phyloP scores from a whole-genome alignment of 2,888 invertebrate genomes.

The Sphaerophoria taeniata region DNA sequence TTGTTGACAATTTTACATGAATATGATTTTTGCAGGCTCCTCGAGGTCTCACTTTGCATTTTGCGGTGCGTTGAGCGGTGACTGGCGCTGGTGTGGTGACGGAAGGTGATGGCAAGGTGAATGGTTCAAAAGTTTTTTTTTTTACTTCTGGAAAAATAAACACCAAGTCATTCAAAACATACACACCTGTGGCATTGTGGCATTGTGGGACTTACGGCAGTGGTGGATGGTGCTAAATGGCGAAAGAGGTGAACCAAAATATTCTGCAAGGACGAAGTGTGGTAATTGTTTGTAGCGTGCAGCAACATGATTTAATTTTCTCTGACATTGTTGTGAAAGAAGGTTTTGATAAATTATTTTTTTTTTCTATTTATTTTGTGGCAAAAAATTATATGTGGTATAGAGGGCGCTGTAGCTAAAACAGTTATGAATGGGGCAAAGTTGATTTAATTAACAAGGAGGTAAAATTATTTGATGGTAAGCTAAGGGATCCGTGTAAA shows the following conservation, averaged over 20 bases:
- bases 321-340: not conserved
- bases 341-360: not conserved
- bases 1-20: slow-evolving; percentile 48
- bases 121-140: slow-evolving; percentile 45
- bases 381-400: no score
- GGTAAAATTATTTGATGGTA: no score
- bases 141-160: slow-evolving; percentile 12
- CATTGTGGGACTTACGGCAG: not conserved
- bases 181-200: slow-evolving; percentile 51
- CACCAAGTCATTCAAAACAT: slow-evolving; percentile 54
- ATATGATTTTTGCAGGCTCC: slow-evolving; percentile 21
- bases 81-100: not conserved
- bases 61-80: slow-evolving; percentile 20
- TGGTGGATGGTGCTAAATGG: not conserved
- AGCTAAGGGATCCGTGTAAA: no score
- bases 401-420: no score
- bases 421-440: no score
- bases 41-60: slow-evolving; percentile 1
- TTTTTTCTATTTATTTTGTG: no score
- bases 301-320: slow-evolving; percentile 21
- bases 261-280: not conserved
- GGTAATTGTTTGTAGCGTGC: not conserved
- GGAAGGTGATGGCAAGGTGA: not conserved
- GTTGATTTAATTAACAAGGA: no score
- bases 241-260: not conserved